phyloP scores from a whole-genome alignment of 2,113 vertebrate genomes.

The Illadopsis cleaveri region DNA sequence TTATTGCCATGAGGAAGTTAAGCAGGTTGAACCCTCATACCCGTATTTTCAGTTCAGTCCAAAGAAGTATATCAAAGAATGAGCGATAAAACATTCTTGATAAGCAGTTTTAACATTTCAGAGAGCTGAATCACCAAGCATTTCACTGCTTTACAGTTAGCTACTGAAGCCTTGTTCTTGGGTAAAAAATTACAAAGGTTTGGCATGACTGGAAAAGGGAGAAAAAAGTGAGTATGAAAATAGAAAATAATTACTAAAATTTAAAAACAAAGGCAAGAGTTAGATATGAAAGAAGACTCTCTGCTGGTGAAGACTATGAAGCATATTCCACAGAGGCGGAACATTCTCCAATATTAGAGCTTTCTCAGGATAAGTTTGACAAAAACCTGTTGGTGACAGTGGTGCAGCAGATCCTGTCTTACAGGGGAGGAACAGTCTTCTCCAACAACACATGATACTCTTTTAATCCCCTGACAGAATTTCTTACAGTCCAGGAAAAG shows the following conservation, averaged over 20 bases:
- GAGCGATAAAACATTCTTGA: neutral
- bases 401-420: neutral
- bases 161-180: neutral
- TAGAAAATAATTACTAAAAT: neutral
- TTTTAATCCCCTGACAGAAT: neutral
- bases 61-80: neutral
- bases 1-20: neutral
- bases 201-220: neutral
- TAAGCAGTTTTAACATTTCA: neutral
- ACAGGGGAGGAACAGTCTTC: neutral
- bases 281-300: neutral
- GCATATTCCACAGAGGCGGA: neutral
- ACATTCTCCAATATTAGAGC: neutral
- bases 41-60: neutral
- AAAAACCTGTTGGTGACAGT: neutral
- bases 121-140: neutral
- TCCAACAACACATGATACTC: neutral
- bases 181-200: neutral
- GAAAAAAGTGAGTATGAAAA: neutral
- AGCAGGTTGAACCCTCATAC: neutral
- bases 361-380: neutral
- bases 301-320: neutral
- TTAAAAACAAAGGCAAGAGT: neutral
- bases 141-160: neutral
- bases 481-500: neutral